Base-by-base conservation (phyloP, 2,797 vertebrate genomes). In the Syngnathus rostellatus region DNA sequence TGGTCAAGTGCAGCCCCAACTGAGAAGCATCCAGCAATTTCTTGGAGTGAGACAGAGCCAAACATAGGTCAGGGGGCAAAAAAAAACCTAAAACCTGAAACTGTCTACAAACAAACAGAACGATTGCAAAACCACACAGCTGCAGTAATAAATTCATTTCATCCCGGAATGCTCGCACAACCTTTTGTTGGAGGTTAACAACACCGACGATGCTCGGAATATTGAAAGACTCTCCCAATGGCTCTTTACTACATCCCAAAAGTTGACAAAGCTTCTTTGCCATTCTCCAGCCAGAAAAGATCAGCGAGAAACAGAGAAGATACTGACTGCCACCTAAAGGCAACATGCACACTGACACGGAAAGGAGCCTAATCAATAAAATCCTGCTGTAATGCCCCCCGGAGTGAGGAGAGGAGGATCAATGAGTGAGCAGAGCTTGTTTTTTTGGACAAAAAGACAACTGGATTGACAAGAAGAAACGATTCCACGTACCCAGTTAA, bases 401-500 rank as follows among this genome's bases (percentile, higher is more conserved):
- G 31, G 31, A 31, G 31, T 77, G 69, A 86, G 86, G 77, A 87
- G 77, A 84, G 77, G 77, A 86, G 83, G 77, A 84, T 74, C 87
- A 88, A 87, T 83, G 83, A 84, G 84, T 85, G 85, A 88, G 85
- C 86, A 88, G 81, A 89, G 85, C 86, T 43, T 12, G 4, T 41
- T 77, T 86, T 86, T 86, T 78, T 87, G 87, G 79, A 89, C 77
- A 85, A 75, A 87, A 83, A 92, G 74, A 90, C 85, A 89, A 86
- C 89, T 86, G 87, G 81, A 88, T 89, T 87, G 87, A 91, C 87
- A 91, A 86, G 83, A 91, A 90, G 80, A 89, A 90, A 91, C 91
- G 88, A 83, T 76, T 74, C 80, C 82, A 93, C 91, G 80, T 93
- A 93, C 92, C 91, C 90, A 83, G 81, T 90, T 90, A 92, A 91